Evolutionary conservation across 1,140 invertebrate genomes (phyloP), one percentile per base, ranked within the genome.

Genomic region (Goniozus legneri): DNA sequence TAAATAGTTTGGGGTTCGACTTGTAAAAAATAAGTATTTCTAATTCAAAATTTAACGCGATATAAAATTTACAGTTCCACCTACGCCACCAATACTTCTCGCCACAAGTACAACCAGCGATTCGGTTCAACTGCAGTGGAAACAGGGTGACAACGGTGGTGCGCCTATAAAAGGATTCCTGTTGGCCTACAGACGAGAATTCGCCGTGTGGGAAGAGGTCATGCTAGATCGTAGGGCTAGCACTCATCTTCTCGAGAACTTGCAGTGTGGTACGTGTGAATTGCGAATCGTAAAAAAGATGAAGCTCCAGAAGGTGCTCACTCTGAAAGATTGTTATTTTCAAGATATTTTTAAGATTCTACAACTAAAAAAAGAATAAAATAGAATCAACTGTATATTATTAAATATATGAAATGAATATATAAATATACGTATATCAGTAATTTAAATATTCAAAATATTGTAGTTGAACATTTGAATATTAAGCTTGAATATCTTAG

Each of bases 221-320:
- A 71, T 69, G 54, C 50, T 78, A 21, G 75, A 70, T 43, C 67
- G 65, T 19, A 65, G 62, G 19, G 66, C 64, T 20, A 69, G 46
- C 34, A 80, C 76, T 14, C 79, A 80, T 56, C 75, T 79, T 1
- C 63, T 82, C 12, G 71, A 77, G n/a, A 71, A 75, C 3, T 60
- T 85, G 27, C 68, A 77, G 21, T 86, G 83, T 63, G 83, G 83
- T 0, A n/a, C n/a, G n/a, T n/a, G n/a, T n/a, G n/a, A n/a, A n/a
- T n/a, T n/a, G n/a, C n/a, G n/a, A n/a, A n/a, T n/a, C n/a, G n/a
- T n/a, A n/a, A n/a, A n/a, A n/a, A n/a, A n/a, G n/a, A n/a, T n/a
- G n/a, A n/a, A n/a, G n/a, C n/a, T n/a, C n/a, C n/a, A n/a, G n/a
- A n/a, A n/a, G n/a, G n/a, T n/a, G n/a, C n/a, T n/a, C n/a, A n/a